A percentile compares a stretch with the other conserved stretches of the same genome.
These are phyloP conservation scores for Salarias fasciatus DNA, from an alignment of 2,797 vertebrate species.

Conservation along the genomic window DNA sequence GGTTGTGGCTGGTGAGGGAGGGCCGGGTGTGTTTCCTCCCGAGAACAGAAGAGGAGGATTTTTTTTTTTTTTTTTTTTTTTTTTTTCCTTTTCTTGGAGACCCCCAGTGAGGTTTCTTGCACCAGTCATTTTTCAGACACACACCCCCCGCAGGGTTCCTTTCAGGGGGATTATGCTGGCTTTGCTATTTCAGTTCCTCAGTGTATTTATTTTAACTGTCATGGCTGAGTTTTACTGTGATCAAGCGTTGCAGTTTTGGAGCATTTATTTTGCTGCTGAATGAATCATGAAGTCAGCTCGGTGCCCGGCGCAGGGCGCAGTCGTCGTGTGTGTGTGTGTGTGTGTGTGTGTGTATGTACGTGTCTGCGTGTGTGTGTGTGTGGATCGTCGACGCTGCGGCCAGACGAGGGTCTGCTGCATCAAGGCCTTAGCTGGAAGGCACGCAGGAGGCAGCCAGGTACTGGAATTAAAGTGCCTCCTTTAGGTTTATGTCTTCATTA, in stretches of 20 bases:
- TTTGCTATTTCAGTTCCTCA: slow-evolving; percentile 73
- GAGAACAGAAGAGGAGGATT: slow-evolving; percentile 38
- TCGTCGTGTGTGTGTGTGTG: slow-evolving; percentile 1
- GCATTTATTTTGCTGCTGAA: slow-evolving; percentile 72
- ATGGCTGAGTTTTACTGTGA: slow-evolving; percentile 82
- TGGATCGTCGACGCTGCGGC: slow-evolving; percentile 40
- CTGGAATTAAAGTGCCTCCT: slow-evolving; percentile 63
- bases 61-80: no score
- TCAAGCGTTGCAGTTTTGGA: slow-evolving; percentile 69
- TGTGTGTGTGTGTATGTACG: no score
- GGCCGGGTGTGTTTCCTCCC: slow-evolving; percentile 7
- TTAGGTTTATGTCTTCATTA: slow-evolving; percentile 28
- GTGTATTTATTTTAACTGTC: slow-evolving; percentile 81
- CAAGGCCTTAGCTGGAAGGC: slow-evolving; percentile 64
- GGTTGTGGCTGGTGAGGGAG: no score
- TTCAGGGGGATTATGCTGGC: slow-evolving; percentile 66
- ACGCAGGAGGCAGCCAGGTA: slow-evolving; percentile 39
- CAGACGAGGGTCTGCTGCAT: slow-evolving; percentile 52
- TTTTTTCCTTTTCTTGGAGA: no score
- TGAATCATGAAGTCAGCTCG: slow-evolving; percentile 63
- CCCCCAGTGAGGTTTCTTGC: slow-evolving; percentile 34
- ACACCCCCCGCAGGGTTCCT: slow-evolving; percentile 45
- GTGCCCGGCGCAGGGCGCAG: slow-evolving; percentile 33
- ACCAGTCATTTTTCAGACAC: slow-evolving; percentile 55
- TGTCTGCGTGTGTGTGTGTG: no score